Conservation (phyloP, 2,113 vertebrate species). For the Prinia subflava region DNA sequence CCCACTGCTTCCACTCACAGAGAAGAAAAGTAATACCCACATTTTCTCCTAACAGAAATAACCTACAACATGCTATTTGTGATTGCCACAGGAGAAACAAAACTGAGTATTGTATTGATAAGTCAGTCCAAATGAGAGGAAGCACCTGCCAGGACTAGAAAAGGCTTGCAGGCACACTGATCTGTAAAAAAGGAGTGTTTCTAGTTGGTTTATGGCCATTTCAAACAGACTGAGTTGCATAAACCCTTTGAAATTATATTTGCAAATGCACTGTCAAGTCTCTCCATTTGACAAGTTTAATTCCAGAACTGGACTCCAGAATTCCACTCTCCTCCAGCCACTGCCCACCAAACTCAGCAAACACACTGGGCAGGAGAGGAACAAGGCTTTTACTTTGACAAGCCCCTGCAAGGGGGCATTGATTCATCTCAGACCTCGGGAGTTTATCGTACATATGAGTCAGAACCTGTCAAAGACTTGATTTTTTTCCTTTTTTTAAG, state of each 20-base stretch:
- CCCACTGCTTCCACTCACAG: not conserved
- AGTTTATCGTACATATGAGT: not conserved
- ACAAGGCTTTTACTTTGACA: conserved; percentile 8
- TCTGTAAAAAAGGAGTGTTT: not conserved
- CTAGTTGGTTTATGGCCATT: not conserved
- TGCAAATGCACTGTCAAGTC: not conserved
- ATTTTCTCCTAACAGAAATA: not conserved
- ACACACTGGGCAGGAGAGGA: not conserved
- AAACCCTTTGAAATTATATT: not conserved
- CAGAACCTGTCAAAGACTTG: not conserved
- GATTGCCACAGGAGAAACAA: not conserved
- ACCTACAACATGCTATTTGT: not conserved
- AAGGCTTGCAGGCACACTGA: not conserved
- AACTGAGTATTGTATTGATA: not conserved
- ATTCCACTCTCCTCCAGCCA: not conserved
- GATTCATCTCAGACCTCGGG: not conserved
- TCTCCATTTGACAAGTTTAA: not conserved
- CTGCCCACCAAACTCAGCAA: not conserved
- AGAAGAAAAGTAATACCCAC: not conserved
- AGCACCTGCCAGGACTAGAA: not conserved
- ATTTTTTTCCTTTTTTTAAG: not conserved
- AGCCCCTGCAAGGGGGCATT: not conserved
- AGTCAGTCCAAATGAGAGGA: not conserved
- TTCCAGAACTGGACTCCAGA: not conserved
- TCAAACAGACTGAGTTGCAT: not conserved